These are phyloP conservation scores for Apis florea DNA, from an alignment of 1,140 invertebrate genomes.

Conservation along the genomic window DNA sequence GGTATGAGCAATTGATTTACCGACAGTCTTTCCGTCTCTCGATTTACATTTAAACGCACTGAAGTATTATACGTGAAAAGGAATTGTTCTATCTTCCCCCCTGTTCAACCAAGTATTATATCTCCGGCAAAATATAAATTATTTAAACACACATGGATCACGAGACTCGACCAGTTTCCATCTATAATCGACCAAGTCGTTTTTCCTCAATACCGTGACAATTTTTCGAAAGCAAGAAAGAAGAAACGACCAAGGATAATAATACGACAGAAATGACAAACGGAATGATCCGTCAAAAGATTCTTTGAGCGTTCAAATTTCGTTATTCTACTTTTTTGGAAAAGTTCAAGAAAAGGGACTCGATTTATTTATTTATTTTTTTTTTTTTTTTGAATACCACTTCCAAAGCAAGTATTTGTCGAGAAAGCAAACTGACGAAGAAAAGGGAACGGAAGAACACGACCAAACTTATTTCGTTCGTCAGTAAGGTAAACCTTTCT, in stretches of 20 bases:
- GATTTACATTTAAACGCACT: constrained; percentile 8
- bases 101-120: constrained; percentile 13
- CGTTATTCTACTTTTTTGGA: not conserved
- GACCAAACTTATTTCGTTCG: not conserved
- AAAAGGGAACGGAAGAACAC: constrained; percentile 26
- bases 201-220: not conserved
- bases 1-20: constrained; percentile 45
- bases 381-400: too few species aligned
- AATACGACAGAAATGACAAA: not conserved
- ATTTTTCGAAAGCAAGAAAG: not conserved
- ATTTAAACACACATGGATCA: constrained; percentile 30
- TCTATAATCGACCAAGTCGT: not conserved
- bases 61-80: not conserved
- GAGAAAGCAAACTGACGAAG: constrained; percentile 3
- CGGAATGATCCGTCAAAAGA: not conserved
- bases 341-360: not conserved
- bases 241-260: not conserved
- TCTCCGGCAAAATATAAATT: constrained; percentile 39
- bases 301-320: not conserved
- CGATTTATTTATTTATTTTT: not conserved
- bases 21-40: constrained; percentile 47
- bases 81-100: not conserved
- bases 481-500: not conserved
- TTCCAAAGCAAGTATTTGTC: not conserved
- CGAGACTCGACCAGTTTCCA: constrained; percentile 6